Evolutionary conservation across 2,797 vertebrate species (phyloP).

Genomic region (Hippopotamyrus pictus): DNA sequence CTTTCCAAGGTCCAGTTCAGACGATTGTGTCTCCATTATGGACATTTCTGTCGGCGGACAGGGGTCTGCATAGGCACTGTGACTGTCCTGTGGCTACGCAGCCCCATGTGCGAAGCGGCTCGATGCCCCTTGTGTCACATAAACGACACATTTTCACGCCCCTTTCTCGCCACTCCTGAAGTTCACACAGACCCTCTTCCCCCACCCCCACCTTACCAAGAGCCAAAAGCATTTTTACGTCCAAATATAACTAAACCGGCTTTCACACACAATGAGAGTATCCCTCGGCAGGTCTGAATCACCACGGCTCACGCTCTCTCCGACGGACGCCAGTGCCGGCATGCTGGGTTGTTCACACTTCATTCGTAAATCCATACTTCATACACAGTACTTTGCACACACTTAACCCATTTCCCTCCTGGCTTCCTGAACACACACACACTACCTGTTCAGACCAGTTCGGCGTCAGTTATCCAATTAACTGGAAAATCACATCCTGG

Average conservation of each 20-base stretch:
- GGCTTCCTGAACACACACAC: neutral
- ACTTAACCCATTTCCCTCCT: neutral
- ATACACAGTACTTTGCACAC: neutral
- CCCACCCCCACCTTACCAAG: neutral
- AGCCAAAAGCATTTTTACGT: neutral
- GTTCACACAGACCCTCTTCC: neutral
- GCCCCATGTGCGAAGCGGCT: neutral
- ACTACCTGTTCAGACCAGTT: neutral
- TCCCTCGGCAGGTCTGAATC: neutral
- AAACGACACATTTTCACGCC: neutral
- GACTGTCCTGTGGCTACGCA: neutral
- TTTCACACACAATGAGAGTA: neutral
- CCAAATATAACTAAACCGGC: neutral
- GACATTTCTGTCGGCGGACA: neutral
- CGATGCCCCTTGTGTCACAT: neutral
- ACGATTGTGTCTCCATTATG: neutral
- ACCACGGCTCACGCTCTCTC: neutral
- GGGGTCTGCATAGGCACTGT: neutral
- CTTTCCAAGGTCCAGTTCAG: neutral
- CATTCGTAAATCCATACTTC: neutral
- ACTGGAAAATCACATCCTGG: neutral
- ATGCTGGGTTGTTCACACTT: neutral
- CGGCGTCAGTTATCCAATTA: neutral
- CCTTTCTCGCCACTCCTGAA: neutral
- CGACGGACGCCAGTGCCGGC: neutral